Evolutionary conservation across 2,113 vertebrate genomes (phyloP).

Genomic region (Abramis brama): DNA sequence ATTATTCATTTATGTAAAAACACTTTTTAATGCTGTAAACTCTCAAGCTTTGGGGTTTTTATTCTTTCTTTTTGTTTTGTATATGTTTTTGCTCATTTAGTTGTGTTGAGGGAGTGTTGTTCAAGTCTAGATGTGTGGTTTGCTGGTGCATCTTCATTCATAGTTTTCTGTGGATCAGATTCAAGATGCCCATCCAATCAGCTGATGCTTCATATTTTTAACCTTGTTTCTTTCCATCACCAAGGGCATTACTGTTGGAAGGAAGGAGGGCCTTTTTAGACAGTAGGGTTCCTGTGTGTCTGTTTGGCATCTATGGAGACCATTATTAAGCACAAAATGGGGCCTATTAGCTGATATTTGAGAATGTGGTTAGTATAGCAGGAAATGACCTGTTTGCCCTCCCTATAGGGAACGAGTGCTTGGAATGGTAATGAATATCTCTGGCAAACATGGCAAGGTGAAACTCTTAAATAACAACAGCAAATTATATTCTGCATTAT

Average conservation of each 20-base stretch:
- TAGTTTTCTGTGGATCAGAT: not conserved
- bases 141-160: constrained; percentile 13
- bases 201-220: constrained; percentile 23
- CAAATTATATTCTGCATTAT: not conserved
- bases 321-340: constrained; percentile 46
- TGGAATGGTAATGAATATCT: constrained; percentile 33
- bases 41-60: not conserved
- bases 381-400: constrained; percentile 41
- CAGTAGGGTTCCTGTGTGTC: constrained; percentile 16
- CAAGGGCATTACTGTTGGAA: not conserved
- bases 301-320: constrained; percentile 20
- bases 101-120: not conserved
- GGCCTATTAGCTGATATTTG: constrained; percentile 47
- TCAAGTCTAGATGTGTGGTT: not conserved
- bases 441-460: not conserved
- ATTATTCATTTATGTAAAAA: constrained; percentile 32
- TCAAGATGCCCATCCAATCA: constrained; percentile 7
- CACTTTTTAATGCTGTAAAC: not conserved
- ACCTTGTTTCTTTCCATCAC: not conserved
- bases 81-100: not conserved
- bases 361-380: constrained; percentile 42
- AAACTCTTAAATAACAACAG: not conserved
- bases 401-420: not conserved
- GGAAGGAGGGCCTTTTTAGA: constrained; percentile 18
- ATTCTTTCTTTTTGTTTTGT: too few species aligned